Conservation (phyloP, 2,113 vertebrate genomes). For the Corythornis cristatus region DNA sequence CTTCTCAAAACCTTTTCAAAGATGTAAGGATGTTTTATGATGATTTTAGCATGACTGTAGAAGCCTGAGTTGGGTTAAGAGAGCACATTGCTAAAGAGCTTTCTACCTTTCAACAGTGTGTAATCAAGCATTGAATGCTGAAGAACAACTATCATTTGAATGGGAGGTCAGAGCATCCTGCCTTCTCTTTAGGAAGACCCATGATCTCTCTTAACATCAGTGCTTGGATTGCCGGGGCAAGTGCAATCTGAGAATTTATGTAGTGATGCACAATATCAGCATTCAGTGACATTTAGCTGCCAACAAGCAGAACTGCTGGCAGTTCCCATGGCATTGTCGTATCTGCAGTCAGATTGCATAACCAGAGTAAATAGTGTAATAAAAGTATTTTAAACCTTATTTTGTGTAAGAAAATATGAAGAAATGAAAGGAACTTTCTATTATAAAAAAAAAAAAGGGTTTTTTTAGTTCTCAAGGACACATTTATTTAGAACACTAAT, state of each 20-base stretch:
- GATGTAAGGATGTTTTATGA: neutral
- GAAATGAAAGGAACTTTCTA: neutral
- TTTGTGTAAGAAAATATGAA: neutral
- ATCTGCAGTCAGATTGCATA: neutral
- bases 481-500: neutral
- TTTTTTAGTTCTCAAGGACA: neutral
- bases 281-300: neutral
- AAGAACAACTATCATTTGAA: neutral
- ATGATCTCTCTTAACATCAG: neutral
- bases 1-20: neutral
- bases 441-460: neutral
- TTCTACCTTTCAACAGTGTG: neutral
- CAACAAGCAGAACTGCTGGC: neutral
- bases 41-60: neutral
- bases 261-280: neutral
- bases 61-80: neutral
- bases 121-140: neutral
- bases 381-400: neutral
- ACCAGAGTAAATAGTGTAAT: neutral
- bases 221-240: neutral
- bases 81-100: neutral
- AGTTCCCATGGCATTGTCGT: neutral
- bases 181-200: neutral
- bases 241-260: neutral
- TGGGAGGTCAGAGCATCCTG: rapidly evolving